Evolutionary conservation across 1,140 invertebrate genomes (phyloP), one percentile per base, ranked within the genome.

Genomic region (Diorhabda elongata): DNA sequence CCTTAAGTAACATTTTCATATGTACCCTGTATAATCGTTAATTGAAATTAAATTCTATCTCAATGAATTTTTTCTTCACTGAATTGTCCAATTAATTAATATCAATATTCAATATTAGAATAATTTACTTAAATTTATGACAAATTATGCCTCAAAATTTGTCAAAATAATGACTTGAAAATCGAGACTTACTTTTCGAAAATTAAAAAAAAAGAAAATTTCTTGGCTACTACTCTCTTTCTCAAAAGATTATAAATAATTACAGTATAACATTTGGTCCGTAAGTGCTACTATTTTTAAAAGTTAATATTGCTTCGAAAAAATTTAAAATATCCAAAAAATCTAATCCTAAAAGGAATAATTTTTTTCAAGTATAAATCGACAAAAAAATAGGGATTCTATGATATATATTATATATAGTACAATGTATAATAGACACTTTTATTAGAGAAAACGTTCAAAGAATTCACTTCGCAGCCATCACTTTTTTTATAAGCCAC

Each of bases 401-500:
- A 52, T 52, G 47, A 52, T 52, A 52, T 52, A 52, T 52, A 52
- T 52, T 52, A 52, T 52, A 52, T 52, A 52, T 52, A 52, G 6
- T 52, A 52, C 47, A 52, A 52, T 52, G n/a, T 52, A 52, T 52
- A 52, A 52, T 52, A 52, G n/a, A 52, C 6, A 52, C n/a, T 52
- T 52, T n/a, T 52, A 52, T 3, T 52, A 52, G 6, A 52, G 2
- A 52, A 52, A 52, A 6, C 6, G 47, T 52, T 6, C n/a, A 26
- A 52, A n/a, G 47, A 3, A 52, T 52, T 52, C n/a, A 6, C 6
- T 52, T 52, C 47, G 4, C 47, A 52, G n/a, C n/a, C 6, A 52
- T 52, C n/a, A 52, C 47, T 52, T 52, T n/a, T n/a, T 8, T 52
- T 26, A 26, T 26, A 26, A 52, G 4, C 47, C 47, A 52, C 47